These are phyloP conservation scores for Romanogobio albipinnatus DNA, from an alignment of 2,113 vertebrate species.

Conservation along the genomic window DNA sequence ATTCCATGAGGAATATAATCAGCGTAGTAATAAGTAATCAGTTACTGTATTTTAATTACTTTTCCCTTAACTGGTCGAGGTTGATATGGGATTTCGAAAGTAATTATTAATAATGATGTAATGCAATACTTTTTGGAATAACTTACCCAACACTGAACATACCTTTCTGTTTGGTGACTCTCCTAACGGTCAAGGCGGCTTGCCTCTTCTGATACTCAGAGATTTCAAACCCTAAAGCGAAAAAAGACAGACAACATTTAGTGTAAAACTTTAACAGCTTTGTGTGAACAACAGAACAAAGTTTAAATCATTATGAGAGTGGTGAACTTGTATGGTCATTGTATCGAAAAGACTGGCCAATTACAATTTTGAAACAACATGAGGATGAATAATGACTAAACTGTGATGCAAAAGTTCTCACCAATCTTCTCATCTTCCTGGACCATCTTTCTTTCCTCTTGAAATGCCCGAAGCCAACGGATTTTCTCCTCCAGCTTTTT, in stretches of 20 bases:
- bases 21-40: too few relatives aligned
- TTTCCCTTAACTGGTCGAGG: too few relatives aligned
- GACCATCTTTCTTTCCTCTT: constrained; percentile 98
- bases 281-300: neutral
- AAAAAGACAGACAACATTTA: neutral
- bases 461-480: constrained; percentile 96
- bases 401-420: constrained; percentile 69
- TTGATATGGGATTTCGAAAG: too few relatives aligned
- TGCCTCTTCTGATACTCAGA: constrained; percentile 99
- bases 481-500: constrained; percentile 99
- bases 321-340: neutral
- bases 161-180: constrained; percentile 99
- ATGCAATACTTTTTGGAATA: too few relatives aligned
- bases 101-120: too few relatives aligned
- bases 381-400: neutral
- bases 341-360: neutral
- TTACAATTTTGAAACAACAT: neutral
- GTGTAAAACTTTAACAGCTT: neutral
- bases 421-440: constrained; percentile 99
- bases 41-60: too few relatives aligned
- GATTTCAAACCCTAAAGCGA: constrained; percentile 92
- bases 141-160: constrained; percentile 45
- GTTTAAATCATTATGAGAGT: neutral
- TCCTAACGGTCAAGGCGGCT: constrained; percentile 97
- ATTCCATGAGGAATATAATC: too few relatives aligned